A percentile compares a stretch with the other conserved stretches of the same genome.
phyloP scores from a whole-genome alignment of 2,113 vertebrate species.

The Nibea coibor region DNA sequence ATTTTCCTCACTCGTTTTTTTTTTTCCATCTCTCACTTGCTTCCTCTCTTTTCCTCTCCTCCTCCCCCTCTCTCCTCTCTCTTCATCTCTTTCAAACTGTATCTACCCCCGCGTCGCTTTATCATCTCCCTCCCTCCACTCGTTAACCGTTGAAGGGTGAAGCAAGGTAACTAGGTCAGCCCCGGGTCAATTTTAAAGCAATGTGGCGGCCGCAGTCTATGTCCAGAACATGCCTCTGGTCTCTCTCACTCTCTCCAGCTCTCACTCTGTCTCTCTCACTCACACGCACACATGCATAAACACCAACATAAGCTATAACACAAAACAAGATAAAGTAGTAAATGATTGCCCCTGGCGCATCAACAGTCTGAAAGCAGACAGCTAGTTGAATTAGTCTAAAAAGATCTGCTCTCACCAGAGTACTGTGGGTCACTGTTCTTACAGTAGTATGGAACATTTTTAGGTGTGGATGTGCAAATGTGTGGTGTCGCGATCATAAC shows the following conservation, averaged over 20 bases:
- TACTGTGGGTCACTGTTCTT: slow-evolving; percentile 14
- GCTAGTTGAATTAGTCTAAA: slow-evolving; percentile 53
- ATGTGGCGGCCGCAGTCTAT: slow-evolving; percentile 72
- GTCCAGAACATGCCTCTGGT: slow-evolving; percentile 74
- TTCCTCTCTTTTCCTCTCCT: slow-evolving; percentile 1
- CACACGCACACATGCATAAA: slow-evolving; percentile 39
- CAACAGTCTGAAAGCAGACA: slow-evolving; percentile 62
- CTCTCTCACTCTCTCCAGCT: slow-evolving; percentile 18
- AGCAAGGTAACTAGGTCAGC: slow-evolving; percentile 81
- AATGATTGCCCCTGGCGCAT: slow-evolving; percentile 67
- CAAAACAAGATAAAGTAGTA: slow-evolving; percentile 67
- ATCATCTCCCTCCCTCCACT: slow-evolving; percentile 45
- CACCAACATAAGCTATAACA: slow-evolving; percentile 66
- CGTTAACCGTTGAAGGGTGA: slow-evolving; percentile 73
- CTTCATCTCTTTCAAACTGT: slow-evolving; percentile 50
- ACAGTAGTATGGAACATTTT: background rate
- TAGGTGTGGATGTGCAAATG: background rate
- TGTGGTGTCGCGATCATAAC: background rate
- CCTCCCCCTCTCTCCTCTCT: background rate
- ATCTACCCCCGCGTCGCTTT: slow-evolving; percentile 50
- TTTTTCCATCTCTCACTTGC: background rate
- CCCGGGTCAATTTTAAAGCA: slow-evolving; percentile 77
- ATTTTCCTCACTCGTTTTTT: slow-evolving; percentile 15
- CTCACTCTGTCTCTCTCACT: slow-evolving; percentile 10
- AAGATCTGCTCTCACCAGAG: slow-evolving; percentile 19